Percentiles rank a stretch among this genome's conserved stretches.
Evolutionary conservation across 2,888 invertebrate species (phyloP).

Genomic region (Hirtodrosophila confusa): DNA sequence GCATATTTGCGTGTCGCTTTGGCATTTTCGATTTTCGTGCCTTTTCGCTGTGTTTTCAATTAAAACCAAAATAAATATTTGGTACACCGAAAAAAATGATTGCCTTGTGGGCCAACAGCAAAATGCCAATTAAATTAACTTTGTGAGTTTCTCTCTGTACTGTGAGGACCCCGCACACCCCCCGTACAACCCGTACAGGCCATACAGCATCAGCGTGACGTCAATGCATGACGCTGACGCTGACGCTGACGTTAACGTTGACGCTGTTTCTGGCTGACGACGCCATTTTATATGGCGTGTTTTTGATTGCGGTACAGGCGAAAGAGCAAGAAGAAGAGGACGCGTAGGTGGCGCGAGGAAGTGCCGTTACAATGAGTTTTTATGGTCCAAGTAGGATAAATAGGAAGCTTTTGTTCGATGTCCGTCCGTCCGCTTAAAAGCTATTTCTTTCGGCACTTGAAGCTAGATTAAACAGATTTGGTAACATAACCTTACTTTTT

Average conservation of each 20-base stretch:
- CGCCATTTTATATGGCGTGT: constrained; percentile 57
- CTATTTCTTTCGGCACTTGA: no score
- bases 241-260: constrained; percentile 33
- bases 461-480: no score
- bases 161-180: no score
- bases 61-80: constrained; percentile 34
- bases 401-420: no score
- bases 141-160: no score
- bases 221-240: constrained; percentile 37
- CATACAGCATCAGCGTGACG: constrained; percentile 40
- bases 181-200: not conserved
- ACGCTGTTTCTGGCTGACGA: constrained; percentile 27
- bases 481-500: no score
- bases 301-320: constrained; percentile 8
- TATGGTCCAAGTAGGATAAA: no score
- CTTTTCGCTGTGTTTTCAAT: constrained; percentile 31
- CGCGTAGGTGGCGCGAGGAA: not conserved
- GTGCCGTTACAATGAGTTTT: no score
- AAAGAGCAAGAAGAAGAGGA: constrained; percentile 1
- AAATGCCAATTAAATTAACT: constrained; percentile 37
- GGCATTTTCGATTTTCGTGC: constrained; percentile 17
- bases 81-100: constrained; percentile 2
- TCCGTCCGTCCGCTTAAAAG: no score
- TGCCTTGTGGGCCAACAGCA: constrained; percentile 6
- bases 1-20: constrained; percentile 46